Percentiles rank a stretch among this genome's conserved stretches.
phyloP scores from a whole-genome alignment of 1,140 invertebrate genomes.

The Polyergus mexicanus region DNA sequence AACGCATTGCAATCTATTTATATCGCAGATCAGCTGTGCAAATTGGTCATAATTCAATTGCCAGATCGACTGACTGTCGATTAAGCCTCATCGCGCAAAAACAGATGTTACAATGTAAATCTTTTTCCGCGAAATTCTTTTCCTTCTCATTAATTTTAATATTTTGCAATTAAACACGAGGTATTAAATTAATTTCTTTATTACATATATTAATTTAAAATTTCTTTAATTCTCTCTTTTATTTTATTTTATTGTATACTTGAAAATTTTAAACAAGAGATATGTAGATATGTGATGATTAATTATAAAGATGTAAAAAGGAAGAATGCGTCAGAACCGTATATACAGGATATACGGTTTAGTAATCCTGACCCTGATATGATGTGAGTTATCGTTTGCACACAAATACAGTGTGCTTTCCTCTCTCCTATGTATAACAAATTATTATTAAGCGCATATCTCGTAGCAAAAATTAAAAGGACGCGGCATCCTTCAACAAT shows the following conservation, averaged over 20 bases:
- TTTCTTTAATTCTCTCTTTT: neutral
- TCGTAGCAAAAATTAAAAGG: slow-evolving; percentile 17
- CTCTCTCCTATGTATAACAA: neutral
- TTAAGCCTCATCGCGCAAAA: slow-evolving; percentile 10
- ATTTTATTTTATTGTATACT: neutral
- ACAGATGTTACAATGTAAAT: slow-evolving; percentile 1
- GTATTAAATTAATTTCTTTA: neutral
- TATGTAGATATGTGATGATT: neutral
- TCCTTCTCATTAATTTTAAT: neutral
- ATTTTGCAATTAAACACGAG: neutral
- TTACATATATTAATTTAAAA: neutral
- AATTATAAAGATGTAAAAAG: slow-evolving; percentile 31
- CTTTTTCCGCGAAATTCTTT: neutral
- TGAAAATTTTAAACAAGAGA: neutral
- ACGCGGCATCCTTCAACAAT: neutral
- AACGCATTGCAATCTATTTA: slow-evolving; percentile 67
- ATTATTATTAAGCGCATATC: slow-evolving; percentile 33
- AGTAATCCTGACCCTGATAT: slow-evolving; percentile 27
- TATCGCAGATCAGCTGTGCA: slow-evolving; percentile 68
- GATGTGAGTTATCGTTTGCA: slow-evolving; percentile 30
- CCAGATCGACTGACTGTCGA: slow-evolving; percentile 9
- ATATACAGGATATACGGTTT: slow-evolving; percentile 29
- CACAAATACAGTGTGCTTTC: slow-evolving; percentile 8
- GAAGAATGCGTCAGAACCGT: neutral
- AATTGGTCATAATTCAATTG: slow-evolving; percentile 69